Evolutionary conservation across 2,888 invertebrate genomes (phyloP).

Genomic region (Patella caerulea): DNA sequence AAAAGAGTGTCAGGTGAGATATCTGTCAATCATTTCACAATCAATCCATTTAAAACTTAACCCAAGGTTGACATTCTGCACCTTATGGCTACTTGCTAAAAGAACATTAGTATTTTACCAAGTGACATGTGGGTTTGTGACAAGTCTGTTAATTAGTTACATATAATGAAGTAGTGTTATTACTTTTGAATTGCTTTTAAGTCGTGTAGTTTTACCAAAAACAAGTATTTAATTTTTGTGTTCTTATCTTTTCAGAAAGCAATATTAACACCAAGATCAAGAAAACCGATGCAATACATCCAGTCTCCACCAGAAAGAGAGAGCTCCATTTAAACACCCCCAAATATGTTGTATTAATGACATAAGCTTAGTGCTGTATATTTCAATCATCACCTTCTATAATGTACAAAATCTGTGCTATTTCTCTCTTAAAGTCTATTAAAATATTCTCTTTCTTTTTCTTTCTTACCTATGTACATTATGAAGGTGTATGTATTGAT

Average conservation of each 20-base stretch:
- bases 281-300: conserved; percentile 43
- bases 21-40: background rate
- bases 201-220: too few relatives aligned
- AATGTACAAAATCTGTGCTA: background rate
- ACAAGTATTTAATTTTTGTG: background rate
- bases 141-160: too few relatives aligned
- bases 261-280: conserved; percentile 48
- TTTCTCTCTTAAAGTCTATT: background rate
- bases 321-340: conserved; percentile 12
- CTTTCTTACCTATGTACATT: background rate
- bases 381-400: too few relatives aligned
- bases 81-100: background rate
- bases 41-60: background rate
- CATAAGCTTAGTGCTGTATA: too few relatives aligned
- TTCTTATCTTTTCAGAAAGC: conserved; percentile 39
- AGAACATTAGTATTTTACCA: background rate
- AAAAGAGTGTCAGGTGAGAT: conserved; percentile 38
- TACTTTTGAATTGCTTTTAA: too few relatives aligned
- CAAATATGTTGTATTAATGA: background rate
- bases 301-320: conserved; percentile 35
- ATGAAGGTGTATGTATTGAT: background rate
- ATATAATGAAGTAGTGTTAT: too few relatives aligned
- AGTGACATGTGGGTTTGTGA: too few relatives aligned
- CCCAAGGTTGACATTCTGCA: background rate
- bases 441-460: background rate